Base-by-base conservation (phyloP, 2,888 invertebrate genomes). In the Phaedon cochleariae region DNA sequence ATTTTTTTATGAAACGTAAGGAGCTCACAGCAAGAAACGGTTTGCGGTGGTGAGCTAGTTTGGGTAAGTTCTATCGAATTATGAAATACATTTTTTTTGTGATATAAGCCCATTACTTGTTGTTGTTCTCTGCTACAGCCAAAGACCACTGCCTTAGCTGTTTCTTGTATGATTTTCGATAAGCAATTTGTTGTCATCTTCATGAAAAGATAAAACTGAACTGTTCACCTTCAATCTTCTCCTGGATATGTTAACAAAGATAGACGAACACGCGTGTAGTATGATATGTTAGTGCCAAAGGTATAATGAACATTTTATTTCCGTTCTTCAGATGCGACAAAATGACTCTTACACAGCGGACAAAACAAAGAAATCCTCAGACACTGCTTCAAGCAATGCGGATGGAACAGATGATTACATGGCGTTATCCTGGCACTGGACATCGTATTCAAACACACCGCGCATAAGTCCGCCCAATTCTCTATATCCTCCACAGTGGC, bases 371-470 rank as follows among this genome's bases (percentile, higher is more conserved):
- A 89, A 2, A 85, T 85, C 72, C 90, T 90, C 17, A 93, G 85
- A 78, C 92, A 92, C 69, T 88, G 87, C 65, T 92, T 85, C 20
- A 93, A 83, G 76, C 93, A 93, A 76, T 90, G 89, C 0, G 91
- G 90, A 81, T 93, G 93, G 83, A 93, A 93, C 77, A 90, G 86
- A 79, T 93, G 93, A 51, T 90, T 90, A 77, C 93, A 93, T 0
- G 92, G 92, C 0, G 93, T 93, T 41, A 92, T 88, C 49, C 92
- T 85, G 0, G 93, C 93, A 7, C 87, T 87, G 59, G 84, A 86
- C 92, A 93, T 92, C 10, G 83, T 80, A 64, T 87, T 89, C 41
- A 93, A 84, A 76, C 93, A 93, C 1, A 93, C 91, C 0, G 92
- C 91, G 80, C 93, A 93, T 6, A 93, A 90, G 74, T 93, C 93